These are phyloP conservation scores for Drosophila sechellia DNA, from an alignment of 1,140 invertebrate genomes.

Conservation along the genomic window DNA sequence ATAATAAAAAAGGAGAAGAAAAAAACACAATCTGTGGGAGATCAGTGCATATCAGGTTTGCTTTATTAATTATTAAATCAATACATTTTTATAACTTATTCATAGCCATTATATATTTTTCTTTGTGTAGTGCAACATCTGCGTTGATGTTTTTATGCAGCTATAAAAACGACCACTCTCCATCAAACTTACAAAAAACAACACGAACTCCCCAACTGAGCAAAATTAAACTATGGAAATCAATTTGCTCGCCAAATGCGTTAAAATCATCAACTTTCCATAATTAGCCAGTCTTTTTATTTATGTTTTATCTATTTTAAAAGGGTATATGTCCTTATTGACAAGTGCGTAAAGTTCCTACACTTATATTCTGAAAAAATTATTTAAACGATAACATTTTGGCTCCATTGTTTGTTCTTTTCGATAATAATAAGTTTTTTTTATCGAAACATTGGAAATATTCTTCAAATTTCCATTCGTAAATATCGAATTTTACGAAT, in stretches of 20 bases:
- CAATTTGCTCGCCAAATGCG: conserved; percentile 40
- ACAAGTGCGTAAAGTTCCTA: too few relatives aligned
- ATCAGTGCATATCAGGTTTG: conserved; percentile 6
- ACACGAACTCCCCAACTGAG: neutral
- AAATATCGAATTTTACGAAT: too few relatives aligned
- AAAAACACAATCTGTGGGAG: neutral
- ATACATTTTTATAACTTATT: neutral
- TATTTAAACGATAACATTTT: too few relatives aligned
- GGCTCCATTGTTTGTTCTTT: too few relatives aligned
- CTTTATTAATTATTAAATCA: neutral
- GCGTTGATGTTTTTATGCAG: conserved; percentile 3
- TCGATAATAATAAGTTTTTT: too few relatives aligned
- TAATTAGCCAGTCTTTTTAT: conserved; percentile 26
- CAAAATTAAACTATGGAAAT: conserved; percentile 23
- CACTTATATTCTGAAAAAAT: too few relatives aligned
- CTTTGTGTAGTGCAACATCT: neutral
- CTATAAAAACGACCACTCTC: neutral
- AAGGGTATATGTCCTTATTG: too few relatives aligned
- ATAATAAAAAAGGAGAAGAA: neutral
- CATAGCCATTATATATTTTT: neutral
- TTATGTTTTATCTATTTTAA: neutral
- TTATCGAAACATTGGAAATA: too few relatives aligned
- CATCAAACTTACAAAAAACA: neutral
- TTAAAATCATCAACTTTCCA: conserved; percentile 36
- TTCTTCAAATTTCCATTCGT: too few relatives aligned